Base-by-base conservation (phyloP, 1,140 invertebrate species). In the Drosophila guanche region DNA sequence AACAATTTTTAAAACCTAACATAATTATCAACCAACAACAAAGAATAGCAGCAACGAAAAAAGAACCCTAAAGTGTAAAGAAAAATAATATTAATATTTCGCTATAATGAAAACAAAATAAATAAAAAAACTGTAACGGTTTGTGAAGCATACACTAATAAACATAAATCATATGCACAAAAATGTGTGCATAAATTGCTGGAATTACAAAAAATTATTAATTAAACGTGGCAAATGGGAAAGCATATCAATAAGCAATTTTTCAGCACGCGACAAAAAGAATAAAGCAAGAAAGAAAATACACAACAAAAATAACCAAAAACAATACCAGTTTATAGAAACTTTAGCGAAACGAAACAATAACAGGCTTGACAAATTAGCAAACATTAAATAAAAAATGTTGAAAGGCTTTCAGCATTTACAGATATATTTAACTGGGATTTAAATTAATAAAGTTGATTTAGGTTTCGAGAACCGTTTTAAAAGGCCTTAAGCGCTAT, bases 101-200 rank as follows among this genome's bases (percentile, higher is more conserved):
- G 47, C 55, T 51, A 65, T 80, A 62, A 71, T 80, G 51, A 53
- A 53, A 77, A 77, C 16, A 20, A 20, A 20, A 20, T 20, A 20
- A 20, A 20, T 20, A 86, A 70, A 81, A 79, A 65, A 86, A 88
- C 55, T 78, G 83, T 86, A 86, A 86, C 83, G 83, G 83, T 65
- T 78, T 81, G 48, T 68, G 59, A 75, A 63, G 58, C 41, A 29
- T 48, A 56, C 62, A 83, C 83, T 72, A 60, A 65, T 41, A 65
- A 65, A 47, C 81, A 78, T 86, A 78, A 78, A 86, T 86, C 78
- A 88, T 25, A 37, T 6, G 4, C 33, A 37, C 8, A 37, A 37
- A 47, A 67, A 61, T 63, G 46, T 58, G 40, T 59, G 60, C 51
- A 76, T 71, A 84, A 66, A 70, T 83, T 70, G 48, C 22, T 46